Evolutionary conservation across 2,888 invertebrate species (phyloP).

Genomic region (Nasonovia ribisnigri): DNA sequence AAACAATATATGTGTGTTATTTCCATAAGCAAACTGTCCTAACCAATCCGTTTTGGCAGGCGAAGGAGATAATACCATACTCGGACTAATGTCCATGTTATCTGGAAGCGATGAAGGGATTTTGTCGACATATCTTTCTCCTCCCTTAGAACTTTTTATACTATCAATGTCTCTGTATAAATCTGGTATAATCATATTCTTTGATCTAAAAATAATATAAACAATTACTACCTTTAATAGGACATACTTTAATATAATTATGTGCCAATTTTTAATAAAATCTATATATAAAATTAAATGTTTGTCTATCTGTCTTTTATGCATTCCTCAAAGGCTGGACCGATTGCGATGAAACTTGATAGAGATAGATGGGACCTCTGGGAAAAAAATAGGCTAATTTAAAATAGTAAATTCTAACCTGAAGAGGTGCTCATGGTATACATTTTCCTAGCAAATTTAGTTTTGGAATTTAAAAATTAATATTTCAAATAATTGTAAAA

Average conservation of each 20-base stretch:
- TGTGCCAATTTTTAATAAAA: background rate
- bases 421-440: too few species aligned
- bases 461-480: too few species aligned
- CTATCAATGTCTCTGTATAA: slow-evolving; percentile 13
- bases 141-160: background rate
- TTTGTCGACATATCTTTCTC: background rate
- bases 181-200: slow-evolving; percentile 24
- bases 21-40: slow-evolving; percentile 26
- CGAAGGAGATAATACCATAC: slow-evolving; percentile 53
- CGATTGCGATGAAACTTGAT: too few species aligned
- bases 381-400: too few species aligned
- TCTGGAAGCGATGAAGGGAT: slow-evolving; percentile 12
- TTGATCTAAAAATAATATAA: slow-evolving; percentile 45
- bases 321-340: too few species aligned
- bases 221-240: background rate
- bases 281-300: too few species aligned
- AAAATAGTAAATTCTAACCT: too few species aligned
- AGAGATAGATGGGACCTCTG: too few species aligned
- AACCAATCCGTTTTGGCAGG: slow-evolving; percentile 56
- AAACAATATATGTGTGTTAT: background rate
- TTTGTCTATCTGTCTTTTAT: too few species aligned
- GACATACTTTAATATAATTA: background rate
- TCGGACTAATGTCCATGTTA: slow-evolving; percentile 55
- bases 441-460: too few species aligned
- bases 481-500: too few species aligned